These are phyloP conservation scores for Podarcis siculus DNA, from an alignment of 2,797 vertebrate genomes.

Conservation along the genomic window DNA sequence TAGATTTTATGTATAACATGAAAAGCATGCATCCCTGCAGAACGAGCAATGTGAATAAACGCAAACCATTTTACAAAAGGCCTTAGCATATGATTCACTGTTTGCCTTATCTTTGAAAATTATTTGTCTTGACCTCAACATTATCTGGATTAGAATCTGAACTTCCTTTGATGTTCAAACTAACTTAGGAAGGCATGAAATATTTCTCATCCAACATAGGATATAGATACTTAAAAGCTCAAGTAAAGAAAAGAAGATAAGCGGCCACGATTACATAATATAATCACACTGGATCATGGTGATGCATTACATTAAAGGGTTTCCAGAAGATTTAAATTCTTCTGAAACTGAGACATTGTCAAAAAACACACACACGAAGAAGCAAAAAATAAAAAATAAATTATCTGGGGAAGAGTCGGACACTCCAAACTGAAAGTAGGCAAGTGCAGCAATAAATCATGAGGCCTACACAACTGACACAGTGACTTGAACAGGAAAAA, in stretches of 20 bases:
- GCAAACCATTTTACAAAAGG: background rate
- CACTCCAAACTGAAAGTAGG: slow-evolving; percentile 38
- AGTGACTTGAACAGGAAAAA: slow-evolving; percentile 46
- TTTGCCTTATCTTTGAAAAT: slow-evolving; percentile 26
- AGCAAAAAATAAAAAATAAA: background rate
- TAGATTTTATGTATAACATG: background rate
- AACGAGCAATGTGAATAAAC: background rate
- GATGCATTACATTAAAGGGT: slow-evolving; percentile 28
- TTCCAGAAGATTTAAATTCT: slow-evolving; percentile 28
- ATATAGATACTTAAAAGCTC: slow-evolving; percentile 3
- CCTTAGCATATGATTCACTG: background rate
- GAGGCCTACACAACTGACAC: slow-evolving; percentile 40
- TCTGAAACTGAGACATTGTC: slow-evolving; percentile 27
- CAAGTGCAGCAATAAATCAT: slow-evolving; percentile 60
- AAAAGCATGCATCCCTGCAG: background rate
- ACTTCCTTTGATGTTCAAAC: slow-evolving; percentile 18
- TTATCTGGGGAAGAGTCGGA: slow-evolving; percentile 57
- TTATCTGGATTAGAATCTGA: slow-evolving; percentile 17
- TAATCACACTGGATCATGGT: slow-evolving; percentile 31
- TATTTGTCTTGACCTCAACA: slow-evolving; percentile 37
- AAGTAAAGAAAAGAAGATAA: slow-evolving; percentile 29
- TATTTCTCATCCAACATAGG: slow-evolving; percentile 22
- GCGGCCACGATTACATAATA: background rate
- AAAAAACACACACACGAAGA: background rate
- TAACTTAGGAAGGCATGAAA: slow-evolving; percentile 27